A percentile compares a stretch with the other conserved stretches of the same genome.
These are phyloP conservation scores for Boleophthalmus pectinirostris DNA, from an alignment of 2,113 vertebrate species.

Conservation along the genomic window DNA sequence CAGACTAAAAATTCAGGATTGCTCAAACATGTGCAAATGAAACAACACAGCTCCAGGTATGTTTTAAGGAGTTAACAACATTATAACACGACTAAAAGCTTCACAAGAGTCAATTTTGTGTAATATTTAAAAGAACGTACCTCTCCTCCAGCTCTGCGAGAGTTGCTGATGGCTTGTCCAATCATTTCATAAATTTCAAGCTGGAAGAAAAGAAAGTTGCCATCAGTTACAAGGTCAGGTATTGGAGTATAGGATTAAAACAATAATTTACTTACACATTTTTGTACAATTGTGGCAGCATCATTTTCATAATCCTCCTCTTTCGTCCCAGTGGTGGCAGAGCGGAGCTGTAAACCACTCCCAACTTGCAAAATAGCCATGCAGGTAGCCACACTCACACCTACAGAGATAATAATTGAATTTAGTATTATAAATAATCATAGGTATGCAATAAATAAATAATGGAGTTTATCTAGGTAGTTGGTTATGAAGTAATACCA, in stretches of 20 bases:
- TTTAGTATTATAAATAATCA: not conserved
- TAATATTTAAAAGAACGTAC: too few species aligned
- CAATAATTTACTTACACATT: constrained; percentile 86
- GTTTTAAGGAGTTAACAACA: too few species aligned
- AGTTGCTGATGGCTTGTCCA: constrained; percentile 94
- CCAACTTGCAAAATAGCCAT: constrained; percentile 98
- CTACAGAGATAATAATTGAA: constrained; percentile 59
- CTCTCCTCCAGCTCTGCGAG: constrained; percentile 95
- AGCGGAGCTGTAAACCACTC: constrained; percentile 90
- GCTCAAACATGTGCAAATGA: too few species aligned
- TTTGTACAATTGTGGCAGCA: constrained; percentile 97
- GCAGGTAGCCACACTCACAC: constrained; percentile 96
- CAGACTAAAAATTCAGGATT: too few species aligned
- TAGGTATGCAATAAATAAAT: not conserved
- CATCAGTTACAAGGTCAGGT: not conserved
- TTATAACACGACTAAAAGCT: too few species aligned
- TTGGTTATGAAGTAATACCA: constrained; percentile 20
- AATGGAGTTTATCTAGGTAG: not conserved
- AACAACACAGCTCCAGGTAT: too few species aligned
- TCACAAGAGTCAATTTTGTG: too few species aligned
- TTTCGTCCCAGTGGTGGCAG: constrained; percentile 91
- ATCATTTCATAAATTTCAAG: constrained; percentile 99
- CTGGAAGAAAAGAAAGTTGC: constrained; percentile 68
- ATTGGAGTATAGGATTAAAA: not conserved
- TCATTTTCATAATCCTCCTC: constrained; percentile 99